phyloP scores from a whole-genome alignment of 1,140 invertebrate genomes.

The Ylistrum balloti region DNA sequence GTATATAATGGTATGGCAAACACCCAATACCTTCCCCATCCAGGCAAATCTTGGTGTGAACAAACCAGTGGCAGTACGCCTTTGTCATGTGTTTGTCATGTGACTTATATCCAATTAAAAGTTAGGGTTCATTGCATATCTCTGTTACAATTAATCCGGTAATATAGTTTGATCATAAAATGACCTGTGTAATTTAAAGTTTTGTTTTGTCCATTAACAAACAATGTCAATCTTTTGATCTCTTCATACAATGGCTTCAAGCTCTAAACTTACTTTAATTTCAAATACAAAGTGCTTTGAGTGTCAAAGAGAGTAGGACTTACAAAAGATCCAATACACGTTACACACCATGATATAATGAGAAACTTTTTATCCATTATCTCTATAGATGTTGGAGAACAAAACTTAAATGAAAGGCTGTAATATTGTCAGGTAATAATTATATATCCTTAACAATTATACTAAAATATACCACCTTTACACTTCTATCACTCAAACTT shows the following conservation, averaged over 20 bases:
- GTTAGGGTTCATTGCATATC: background rate
- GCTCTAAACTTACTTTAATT: background rate
- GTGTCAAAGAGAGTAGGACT: background rate
- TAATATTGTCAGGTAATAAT: background rate
- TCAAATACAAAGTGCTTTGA: background rate
- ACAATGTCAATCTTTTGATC: background rate
- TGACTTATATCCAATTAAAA: constrained; percentile 29
- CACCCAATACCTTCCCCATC: background rate
- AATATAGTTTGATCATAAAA: constrained; percentile 10
- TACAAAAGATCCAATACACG: background rate
- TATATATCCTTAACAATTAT: too few relatives aligned
- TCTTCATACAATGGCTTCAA: background rate
- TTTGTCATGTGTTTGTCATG: constrained; percentile 16
- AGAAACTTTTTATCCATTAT: background rate
- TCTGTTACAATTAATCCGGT: constrained; percentile 10
- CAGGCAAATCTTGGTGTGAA: background rate
- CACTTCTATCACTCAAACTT: background rate
- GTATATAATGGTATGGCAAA: too few relatives aligned
- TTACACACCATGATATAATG: background rate
- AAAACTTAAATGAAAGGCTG: background rate
- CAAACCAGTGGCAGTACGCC: background rate
- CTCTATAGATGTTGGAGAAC: background rate
- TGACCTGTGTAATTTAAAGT: constrained; percentile 34
- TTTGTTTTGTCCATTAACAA: constrained; percentile 25
- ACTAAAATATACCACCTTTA: background rate